phyloP scores from a whole-genome alignment of 2,797 vertebrate species.

The Monodelphis domestica region DNA sequence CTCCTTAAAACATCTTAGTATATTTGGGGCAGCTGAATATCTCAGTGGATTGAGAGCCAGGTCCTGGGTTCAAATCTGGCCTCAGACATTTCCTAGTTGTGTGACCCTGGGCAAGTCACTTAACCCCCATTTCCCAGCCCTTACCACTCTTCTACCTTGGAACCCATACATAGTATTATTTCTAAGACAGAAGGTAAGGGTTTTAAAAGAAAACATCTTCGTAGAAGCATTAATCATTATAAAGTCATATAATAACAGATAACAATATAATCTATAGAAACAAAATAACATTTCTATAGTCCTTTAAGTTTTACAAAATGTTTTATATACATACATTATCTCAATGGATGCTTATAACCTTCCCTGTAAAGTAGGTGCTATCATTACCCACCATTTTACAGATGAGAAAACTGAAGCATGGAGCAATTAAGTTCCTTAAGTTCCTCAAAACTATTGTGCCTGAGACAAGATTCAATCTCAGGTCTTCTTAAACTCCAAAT shows the following conservation, averaged over 20 bases:
- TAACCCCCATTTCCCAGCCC: too few relatives aligned
- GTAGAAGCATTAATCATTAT: not conserved
- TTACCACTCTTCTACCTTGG: too few relatives aligned
- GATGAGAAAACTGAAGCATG: slow-evolving; percentile 15
- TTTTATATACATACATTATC: not conserved
- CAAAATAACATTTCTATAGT: not conserved
- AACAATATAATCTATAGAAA: too few relatives aligned
- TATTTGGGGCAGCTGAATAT: too few relatives aligned
- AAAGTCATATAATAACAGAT: not conserved
- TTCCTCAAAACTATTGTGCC: slow-evolving; percentile 14
- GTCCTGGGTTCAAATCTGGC: too few relatives aligned
- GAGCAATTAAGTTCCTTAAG: not conserved
- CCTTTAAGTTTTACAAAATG: not conserved
- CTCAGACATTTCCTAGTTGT: too few relatives aligned
- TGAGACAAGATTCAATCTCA: not conserved
- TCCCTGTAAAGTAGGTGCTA: not conserved
- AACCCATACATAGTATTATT: too few relatives aligned
- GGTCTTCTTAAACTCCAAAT: not conserved
- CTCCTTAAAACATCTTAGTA: not conserved
- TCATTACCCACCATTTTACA: slow-evolving; percentile 8
- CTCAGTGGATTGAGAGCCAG: too few relatives aligned
- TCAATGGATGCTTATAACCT: slow-evolving; percentile 9
- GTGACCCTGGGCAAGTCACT: too few relatives aligned
- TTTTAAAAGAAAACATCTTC: not conserved
- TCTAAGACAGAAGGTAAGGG: too few relatives aligned